Evolutionary conservation across 2,113 vertebrate genomes (phyloP).

Genomic region (Carassius gibelio): DNA sequence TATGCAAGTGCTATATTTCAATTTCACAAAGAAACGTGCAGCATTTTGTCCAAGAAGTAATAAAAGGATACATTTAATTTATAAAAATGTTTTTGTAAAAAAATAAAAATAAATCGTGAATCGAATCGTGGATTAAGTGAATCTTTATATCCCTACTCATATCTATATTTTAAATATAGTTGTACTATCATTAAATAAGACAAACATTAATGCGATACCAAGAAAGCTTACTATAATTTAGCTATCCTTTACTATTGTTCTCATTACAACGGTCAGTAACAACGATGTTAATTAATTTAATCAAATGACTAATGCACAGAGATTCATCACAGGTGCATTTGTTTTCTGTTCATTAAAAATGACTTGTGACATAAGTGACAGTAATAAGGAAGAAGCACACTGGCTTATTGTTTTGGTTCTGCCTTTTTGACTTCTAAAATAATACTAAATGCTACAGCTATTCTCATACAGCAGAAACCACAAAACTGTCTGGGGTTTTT

Average conservation of each 20-base stretch:
- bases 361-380: not conserved
- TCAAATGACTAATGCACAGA: not conserved
- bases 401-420: conserved; percentile 17
- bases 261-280: not conserved
- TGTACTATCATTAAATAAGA: not conserved
- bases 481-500: not conserved
- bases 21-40: too few species aligned
- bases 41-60: too few species aligned
- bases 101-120: too few species aligned
- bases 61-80: too few species aligned
- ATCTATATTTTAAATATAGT: not conserved
- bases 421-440: conserved; percentile 5
- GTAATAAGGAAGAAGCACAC: conserved; percentile 10
- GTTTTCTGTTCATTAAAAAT: conserved; percentile 3
- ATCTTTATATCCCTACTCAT: not conserved
- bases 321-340: not conserved
- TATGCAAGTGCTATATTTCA: too few species aligned
- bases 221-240: not conserved
- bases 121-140: too few species aligned
- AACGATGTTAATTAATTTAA: not conserved
- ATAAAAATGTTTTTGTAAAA: too few species aligned
- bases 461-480: not conserved
- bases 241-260: not conserved
- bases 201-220: not conserved
- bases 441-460: not conserved